Percentiles rank a stretch among this genome's conserved stretches.
phyloP scores from a whole-genome alignment of 2,888 invertebrate species.

The Stenichneumon culpator region DNA sequence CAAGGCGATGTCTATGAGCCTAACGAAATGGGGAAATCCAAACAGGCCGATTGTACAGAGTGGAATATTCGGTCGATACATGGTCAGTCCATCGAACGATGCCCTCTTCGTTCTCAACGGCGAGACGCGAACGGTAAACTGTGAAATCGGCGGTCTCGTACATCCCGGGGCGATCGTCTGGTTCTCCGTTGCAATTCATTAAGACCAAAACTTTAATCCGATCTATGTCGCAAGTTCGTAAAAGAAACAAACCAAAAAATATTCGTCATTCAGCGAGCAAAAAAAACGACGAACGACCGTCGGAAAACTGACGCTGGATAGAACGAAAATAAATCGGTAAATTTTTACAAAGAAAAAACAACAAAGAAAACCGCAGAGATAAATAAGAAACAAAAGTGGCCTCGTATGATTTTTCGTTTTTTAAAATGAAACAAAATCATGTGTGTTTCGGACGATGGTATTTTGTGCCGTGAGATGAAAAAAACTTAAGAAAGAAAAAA shows the following conservation, averaged over 20 bases:
- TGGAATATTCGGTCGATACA: conserved; percentile 90
- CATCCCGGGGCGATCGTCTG: conserved; percentile 89
- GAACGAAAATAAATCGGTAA: conserved; percentile 24
- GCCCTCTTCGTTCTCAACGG: conserved; percentile 91
- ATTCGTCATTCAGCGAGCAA: not conserved
- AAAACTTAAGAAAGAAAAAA: conserved; percentile 10
- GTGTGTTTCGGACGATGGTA: conserved; percentile 13
- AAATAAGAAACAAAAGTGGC: conserved; percentile 61
- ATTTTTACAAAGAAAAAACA: conserved; percentile 46
- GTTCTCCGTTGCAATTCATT: conserved; percentile 88
- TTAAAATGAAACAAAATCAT: conserved; percentile 39
- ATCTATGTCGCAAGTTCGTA: not conserved
- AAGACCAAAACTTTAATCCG: conserved; percentile 71
- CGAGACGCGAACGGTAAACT: conserved; percentile 90
- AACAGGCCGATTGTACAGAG: conserved; percentile 89
- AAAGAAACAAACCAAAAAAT: conserved; percentile 14
- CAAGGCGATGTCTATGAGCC: conserved; percentile 86
- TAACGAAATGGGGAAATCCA: conserved; percentile 89
- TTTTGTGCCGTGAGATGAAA: conserved; percentile 35
- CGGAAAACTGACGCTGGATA: not conserved
- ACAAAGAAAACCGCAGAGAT: conserved; percentile 38
- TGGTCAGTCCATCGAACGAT: conserved; percentile 90
- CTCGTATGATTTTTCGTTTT: conserved; percentile 61
- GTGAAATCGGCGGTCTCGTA: conserved; percentile 90
- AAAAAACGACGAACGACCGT: conserved; percentile 16